phyloP scores from a whole-genome alignment of 2,888 invertebrate genomes.

The Pseudeuparius sepicola region DNA sequence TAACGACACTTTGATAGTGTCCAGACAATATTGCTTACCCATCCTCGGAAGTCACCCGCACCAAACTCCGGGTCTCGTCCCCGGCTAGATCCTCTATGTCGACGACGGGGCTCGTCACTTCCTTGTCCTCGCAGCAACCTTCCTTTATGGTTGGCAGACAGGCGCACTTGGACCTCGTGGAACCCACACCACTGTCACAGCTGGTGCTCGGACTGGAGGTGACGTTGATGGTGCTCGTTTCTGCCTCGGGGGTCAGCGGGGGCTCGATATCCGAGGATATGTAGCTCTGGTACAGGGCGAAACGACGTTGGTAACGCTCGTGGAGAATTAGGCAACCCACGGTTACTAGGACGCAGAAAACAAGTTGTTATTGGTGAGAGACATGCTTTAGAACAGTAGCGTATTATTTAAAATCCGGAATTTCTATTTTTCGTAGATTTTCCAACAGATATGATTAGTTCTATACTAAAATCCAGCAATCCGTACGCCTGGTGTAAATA shows the following conservation, averaged over 20 bases:
- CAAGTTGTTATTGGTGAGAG: neutral
- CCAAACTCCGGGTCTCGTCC: constrained; percentile 7
- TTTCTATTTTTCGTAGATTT: no score
- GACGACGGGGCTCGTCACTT: constrained; percentile 36
- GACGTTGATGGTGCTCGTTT: constrained; percentile 19
- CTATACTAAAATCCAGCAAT: no score
- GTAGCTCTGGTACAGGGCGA: constrained; percentile 55
- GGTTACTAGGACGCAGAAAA: constrained; percentile 47
- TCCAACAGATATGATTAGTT: no score
- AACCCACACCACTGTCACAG: constrained; percentile 21
- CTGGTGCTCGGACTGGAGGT: constrained; percentile 22
- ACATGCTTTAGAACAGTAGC: neutral
- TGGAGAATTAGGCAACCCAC: constrained; percentile 73
- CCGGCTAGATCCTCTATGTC: constrained; percentile 55
- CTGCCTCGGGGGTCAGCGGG: constrained; percentile 27
- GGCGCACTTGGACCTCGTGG: constrained; percentile 24
- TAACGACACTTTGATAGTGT: neutral
- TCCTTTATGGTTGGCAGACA: constrained; percentile 36
- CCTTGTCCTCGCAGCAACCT: constrained; percentile 40
- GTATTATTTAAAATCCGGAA: no score
- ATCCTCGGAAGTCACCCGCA: no score
- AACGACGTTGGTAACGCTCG: constrained; percentile 65
- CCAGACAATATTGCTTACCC: no score
- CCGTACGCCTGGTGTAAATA: no score
- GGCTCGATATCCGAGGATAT: constrained; percentile 36